Conservation (phyloP, 2,797 vertebrate species). For the Erpetoichthys calabaricus region DNA sequence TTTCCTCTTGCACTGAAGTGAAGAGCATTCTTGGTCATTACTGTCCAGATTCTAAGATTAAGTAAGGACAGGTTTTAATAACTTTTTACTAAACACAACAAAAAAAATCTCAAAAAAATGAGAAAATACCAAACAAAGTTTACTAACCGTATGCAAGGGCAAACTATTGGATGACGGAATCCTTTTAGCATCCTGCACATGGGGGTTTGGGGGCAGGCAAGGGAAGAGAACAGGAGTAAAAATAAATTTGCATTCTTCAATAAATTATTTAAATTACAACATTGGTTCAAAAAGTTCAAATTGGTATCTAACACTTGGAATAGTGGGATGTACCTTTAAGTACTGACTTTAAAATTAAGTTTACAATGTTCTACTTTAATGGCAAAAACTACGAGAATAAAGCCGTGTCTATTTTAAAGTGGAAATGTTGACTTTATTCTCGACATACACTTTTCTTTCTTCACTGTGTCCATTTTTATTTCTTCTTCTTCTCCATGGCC, state of each 20-base stretch:
- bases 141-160: constrained; percentile 68
- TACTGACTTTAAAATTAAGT: too few relatives aligned
- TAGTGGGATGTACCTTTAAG: too few relatives aligned
- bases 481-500: too few relatives aligned
- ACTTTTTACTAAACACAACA: background rate
- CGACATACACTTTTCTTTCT: too few relatives aligned
- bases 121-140: background rate
- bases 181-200: constrained; percentile 81
- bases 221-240: background rate
- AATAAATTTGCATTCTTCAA: constrained; percentile 19
- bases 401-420: too few relatives aligned
- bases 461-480: too few relatives aligned
- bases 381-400: too few relatives aligned
- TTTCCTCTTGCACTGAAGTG: constrained; percentile 61
- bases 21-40: constrained; percentile 42
- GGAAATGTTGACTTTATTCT: too few relatives aligned
- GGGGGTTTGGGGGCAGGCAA: constrained; percentile 18
- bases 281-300: too few relatives aligned
- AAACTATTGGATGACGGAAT: constrained; percentile 70
- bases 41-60: constrained; percentile 59
- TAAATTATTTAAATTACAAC: too few relatives aligned
- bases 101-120: background rate
- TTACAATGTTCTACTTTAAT: too few relatives aligned
- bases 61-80: constrained; percentile 19
- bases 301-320: too few relatives aligned